Base-by-base conservation (phyloP, 2,113 vertebrate genomes). In the Proterorhinus semilunaris region DNA sequence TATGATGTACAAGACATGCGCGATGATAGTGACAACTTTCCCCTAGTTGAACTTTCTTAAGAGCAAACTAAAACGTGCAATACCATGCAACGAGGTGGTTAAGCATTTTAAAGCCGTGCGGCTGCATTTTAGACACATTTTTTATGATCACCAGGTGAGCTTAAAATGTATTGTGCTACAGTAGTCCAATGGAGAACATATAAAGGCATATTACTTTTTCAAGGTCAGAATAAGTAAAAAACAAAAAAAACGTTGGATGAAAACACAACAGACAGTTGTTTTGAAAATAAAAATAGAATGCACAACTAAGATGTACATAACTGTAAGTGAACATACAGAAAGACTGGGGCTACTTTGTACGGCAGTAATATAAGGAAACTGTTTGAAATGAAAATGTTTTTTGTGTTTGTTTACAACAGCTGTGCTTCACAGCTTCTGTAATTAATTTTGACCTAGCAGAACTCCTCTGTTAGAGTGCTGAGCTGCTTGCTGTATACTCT, bases 391-490 rank as follows among this genome's bases (percentile, higher is more conserved):
- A 85, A 86, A 90, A 88, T 85, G 71, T 82, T 90, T 89, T 63
- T 91, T 90, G 83, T 78, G 10, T 91, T 90, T 92, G 89, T 92
- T 91, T 91, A 91, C 90, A 88, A 83, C 87, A 90, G 85, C 89
- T 89, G 90, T 86, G 83, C 87, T 90, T 84, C 91, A 86, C 84
- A 88, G 83, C 83, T 86, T 85, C 69, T 76, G 80, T 91, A 91
- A 91, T 93, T 91, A 88, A 90, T 89, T 91, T 88, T 87, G 89
- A 91, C 90, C 90, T 75, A 84, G 82, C 78, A 81, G 63, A 89
- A 87, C 72, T 80, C 81, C 77, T 82, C 73, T 75, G 66, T 66
- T 74, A 62, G 45, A 63, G 71, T 82, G 78, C 71, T 3, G 62
- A 69, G 78, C 80, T 12, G 10, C 68, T 75, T 27, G 59, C 59